Conservation (phyloP, 2,888 invertebrate species). For the Bombylius major region DNA sequence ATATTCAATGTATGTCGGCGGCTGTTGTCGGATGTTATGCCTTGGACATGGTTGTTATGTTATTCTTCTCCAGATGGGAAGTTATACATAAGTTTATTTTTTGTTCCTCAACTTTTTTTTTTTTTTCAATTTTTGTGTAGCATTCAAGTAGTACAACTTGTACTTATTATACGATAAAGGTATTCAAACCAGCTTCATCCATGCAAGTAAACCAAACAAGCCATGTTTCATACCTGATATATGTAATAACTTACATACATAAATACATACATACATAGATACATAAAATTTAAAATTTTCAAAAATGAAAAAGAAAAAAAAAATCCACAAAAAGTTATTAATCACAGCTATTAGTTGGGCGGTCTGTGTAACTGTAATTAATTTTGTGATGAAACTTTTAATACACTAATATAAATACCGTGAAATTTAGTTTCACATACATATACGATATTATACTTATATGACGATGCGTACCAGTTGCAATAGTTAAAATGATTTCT, state of each 20-base stretch:
- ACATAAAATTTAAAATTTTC: too few relatives aligned
- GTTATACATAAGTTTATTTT: neutral
- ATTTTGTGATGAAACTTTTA: slow-evolving; percentile 7
- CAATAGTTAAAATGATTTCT: neutral
- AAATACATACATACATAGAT: too few relatives aligned
- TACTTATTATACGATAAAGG: too few relatives aligned
- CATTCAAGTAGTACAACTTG: neutral
- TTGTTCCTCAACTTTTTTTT: neutral
- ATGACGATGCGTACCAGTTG: neutral
- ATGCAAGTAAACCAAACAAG: too few relatives aligned
- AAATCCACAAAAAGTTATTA: slow-evolving; percentile 1
- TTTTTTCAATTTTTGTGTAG: neutral
- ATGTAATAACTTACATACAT: too few relatives aligned
- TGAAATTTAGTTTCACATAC: neutral
- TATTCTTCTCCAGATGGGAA: neutral
- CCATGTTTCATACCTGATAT: too few relatives aligned
- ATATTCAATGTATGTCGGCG: neutral
- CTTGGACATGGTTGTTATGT: too few relatives aligned
- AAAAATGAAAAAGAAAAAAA: too few relatives aligned
- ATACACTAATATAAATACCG: slow-evolving; percentile 7
- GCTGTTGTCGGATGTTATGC: neutral
- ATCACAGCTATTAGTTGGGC: slow-evolving; percentile 3
- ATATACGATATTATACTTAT: too few relatives aligned
- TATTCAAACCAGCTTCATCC: too few relatives aligned
- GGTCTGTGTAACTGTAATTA: slow-evolving; percentile 4